Conservation (phyloP, 2,797 vertebrate genomes). For the Syngnathus rostellatus region DNA sequence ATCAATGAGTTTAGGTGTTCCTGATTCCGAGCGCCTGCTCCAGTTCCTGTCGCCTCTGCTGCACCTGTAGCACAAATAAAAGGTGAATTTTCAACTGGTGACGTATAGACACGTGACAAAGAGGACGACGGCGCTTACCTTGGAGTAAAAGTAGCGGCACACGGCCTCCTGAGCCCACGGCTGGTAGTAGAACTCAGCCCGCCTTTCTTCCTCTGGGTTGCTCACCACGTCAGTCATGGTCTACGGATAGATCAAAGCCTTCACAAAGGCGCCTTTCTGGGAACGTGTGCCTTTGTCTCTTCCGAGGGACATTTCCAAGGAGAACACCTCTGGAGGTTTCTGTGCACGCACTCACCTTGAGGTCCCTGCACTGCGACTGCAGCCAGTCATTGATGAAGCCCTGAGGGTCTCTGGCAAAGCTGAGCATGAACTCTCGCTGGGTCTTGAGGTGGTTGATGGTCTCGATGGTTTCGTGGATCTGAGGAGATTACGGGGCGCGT, state of each 20-base stretch:
- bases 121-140: conserved; percentile 63
- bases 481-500: conserved; percentile 12
- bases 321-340: no score
- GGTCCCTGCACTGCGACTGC: conserved; percentile 96
- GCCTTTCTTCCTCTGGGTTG: conserved; percentile 94
- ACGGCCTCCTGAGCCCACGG: conserved; percentile 98
- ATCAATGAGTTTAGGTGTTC: conserved; percentile 78
- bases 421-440: conserved; percentile 98
- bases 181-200: conserved; percentile 98
- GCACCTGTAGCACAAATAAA: conserved; percentile 73
- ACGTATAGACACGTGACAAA: neutral
- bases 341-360: conserved; percentile 76
- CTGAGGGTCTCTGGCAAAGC: conserved; percentile 96
- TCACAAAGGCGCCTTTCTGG: neutral
- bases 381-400: conserved; percentile 99
- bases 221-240: conserved; percentile 97
- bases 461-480: conserved; percentile 99
- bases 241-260: conserved; percentile 53
- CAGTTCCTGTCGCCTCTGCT: conserved; percentile 94
- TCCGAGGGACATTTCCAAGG: no score
- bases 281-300: no score
- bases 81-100: neutral
- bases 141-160: conserved; percentile 98
- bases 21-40: conserved; percentile 97
- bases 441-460: conserved; percentile 99